Base-by-base conservation (phyloP, 92 coral and sea anemone genomes). In the Hydrozoanthus gracilis region DNA sequence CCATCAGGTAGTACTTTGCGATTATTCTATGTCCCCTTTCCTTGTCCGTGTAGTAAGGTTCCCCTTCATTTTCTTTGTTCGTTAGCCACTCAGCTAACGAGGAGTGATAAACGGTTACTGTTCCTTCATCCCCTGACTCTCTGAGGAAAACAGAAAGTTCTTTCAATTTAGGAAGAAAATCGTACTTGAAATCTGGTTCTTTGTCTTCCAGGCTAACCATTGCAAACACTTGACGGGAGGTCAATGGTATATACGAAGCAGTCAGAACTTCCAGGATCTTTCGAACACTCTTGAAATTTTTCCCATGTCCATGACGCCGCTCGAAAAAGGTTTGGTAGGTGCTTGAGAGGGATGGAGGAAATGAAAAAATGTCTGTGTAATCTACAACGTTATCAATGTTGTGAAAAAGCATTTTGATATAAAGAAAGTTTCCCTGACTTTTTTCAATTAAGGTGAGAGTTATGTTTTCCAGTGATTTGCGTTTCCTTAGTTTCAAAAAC, bases 371-470 rank as follows among this genome's bases (percentile, higher is more conserved):
- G 76, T 76, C 52, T n/a, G 76, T 18, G 44, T 12, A 47, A 27
- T 51, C 55, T 18, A 67, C 72, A 27, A 65, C 62, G 20, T 67
- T 69, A 13, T 44, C 35, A 44, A 83, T 69, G 62, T 76, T 67
- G 4, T 87, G 51, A 55, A 94, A 75, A 20, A 92, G 76, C 14
- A 87, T 90, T 61, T 94, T 89, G 48, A 94, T 89, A 77, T 92
- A 94, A 52, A 91, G 83, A 66, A 94, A 92, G 47, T 92, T 94
- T 3, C 97, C 97, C 70, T 94, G 94, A 69, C 97, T 94, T 88
- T 86, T 94, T 4, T 79, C 88, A 2, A 86, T 79, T 10, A 94
- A 62, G 3, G 83, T 62, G n/a, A 54, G 7, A 0, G 83, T 78
- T 47, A 82, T 27, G 35, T 82, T 86, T 51, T 72, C 65, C 12